Conservation (phyloP, 2,113 vertebrate species). For the Phylloscopus trochiloides region DNA sequence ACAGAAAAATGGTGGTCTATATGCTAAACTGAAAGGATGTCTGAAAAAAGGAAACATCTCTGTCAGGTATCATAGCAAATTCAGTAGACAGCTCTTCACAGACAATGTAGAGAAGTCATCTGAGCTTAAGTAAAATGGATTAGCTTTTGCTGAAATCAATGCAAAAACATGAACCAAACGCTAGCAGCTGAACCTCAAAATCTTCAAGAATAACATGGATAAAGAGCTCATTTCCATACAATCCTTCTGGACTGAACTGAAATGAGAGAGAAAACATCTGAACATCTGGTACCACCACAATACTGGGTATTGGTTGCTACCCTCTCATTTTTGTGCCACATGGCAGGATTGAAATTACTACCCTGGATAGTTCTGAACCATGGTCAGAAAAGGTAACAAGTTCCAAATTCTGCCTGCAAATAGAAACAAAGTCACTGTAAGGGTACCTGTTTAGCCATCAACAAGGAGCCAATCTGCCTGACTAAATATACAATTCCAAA, state of each 20-base stretch:
- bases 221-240: conserved; percentile 6
- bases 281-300: not conserved
- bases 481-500: not conserved
- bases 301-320: not conserved
- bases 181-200: not conserved
- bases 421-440: not conserved
- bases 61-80: not conserved
- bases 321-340: not conserved
- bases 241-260: not conserved
- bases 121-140: not conserved
- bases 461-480: not conserved
- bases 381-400: not conserved
- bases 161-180: not conserved
- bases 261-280: not conserved
- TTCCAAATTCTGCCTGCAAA: not conserved
- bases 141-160: not conserved
- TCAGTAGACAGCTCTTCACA: not conserved
- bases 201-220: not conserved
- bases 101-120: not conserved
- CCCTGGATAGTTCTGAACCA: not conserved
- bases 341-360: not conserved
- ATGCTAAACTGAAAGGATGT: not conserved
- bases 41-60: not conserved
- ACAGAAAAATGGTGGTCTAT: not conserved
- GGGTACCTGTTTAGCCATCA: not conserved